Percentiles rank a stretch among this genome's conserved stretches.
Conservation (phyloP, 2,113 vertebrate genomes). For the Prietella phreatophila region DNA sequence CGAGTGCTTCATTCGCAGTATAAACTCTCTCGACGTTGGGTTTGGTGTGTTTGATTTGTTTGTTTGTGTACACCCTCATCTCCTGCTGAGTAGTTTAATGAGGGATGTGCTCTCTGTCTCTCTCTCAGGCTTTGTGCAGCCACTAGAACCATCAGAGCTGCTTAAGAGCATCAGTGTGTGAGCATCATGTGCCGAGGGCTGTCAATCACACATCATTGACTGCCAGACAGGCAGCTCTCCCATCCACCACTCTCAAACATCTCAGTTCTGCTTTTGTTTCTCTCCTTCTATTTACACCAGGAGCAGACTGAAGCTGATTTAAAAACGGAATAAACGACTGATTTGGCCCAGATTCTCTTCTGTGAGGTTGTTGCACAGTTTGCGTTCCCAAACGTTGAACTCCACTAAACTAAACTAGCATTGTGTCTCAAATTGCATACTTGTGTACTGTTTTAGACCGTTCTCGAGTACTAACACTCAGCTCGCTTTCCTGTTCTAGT, state of each 20-base stretch:
- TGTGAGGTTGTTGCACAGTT: background rate
- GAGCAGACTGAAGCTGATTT: background rate
- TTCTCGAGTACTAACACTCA: too few relatives aligned
- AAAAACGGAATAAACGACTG: background rate
- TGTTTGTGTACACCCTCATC: conserved; percentile 67
- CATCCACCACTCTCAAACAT: background rate
- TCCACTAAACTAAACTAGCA: too few relatives aligned
- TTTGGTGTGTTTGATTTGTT: conserved; percentile 72
- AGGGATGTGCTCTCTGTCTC: conserved; percentile 27
- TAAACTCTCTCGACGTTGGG: conserved; percentile 56
- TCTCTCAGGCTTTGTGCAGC: background rate
- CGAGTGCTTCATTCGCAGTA: conserved; percentile 60
- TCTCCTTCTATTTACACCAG: conserved; percentile 5
- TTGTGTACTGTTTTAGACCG: too few relatives aligned
- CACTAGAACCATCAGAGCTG: background rate
- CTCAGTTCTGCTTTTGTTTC: conserved; percentile 14
- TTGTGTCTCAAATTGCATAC: too few relatives aligned
- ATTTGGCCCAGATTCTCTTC: background rate
- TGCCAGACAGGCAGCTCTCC: background rate
- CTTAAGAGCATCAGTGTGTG: conserved; percentile 1
- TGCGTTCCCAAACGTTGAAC: too few relatives aligned
- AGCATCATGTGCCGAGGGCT: background rate
- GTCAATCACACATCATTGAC: conserved; percentile 10
- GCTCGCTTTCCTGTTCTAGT: too few relatives aligned
- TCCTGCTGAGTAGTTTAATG: conserved; percentile 60